Evolutionary conservation across 2,113 vertebrate genomes (phyloP).

Genomic region (Sylvietta virens): DNA sequence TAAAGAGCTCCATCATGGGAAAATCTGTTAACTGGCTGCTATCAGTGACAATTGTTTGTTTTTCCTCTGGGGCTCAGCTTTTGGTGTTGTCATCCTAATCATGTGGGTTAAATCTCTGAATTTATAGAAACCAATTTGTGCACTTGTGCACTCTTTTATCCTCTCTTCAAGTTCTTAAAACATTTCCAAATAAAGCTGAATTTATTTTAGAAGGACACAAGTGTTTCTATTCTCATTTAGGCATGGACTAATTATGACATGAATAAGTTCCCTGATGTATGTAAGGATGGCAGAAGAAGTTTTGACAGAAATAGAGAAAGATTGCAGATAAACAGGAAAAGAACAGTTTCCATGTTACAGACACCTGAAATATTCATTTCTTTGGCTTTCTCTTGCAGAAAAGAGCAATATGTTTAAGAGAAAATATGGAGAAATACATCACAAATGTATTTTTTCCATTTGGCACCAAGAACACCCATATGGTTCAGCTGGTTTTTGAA

Average conservation of each 20-base stretch:
- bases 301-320: neutral
- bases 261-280: neutral
- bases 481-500: neutral
- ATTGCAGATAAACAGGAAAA: neutral
- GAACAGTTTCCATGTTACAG: neutral
- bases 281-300: neutral
- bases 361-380: neutral
- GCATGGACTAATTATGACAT: neutral
- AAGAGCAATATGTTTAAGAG: neutral
- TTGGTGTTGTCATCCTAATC: slow-evolving; percentile 4
- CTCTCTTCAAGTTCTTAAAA: neutral
- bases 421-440: neutral
- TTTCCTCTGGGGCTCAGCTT: slow-evolving; percentile 39
- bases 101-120: slow-evolving; percentile 13
- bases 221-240: neutral
- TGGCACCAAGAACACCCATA: neutral
- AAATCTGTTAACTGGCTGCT: slow-evolving; percentile 18
- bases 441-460: neutral
- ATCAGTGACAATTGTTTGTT: slow-evolving; percentile 1
- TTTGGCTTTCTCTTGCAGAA: neutral
- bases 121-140: slow-evolving; percentile 15
- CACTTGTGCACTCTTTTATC: neutral
- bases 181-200: neutral
- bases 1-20: slow-evolving; percentile 17
- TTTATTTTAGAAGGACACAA: neutral